Evolutionary conservation across 2,113 vertebrate species (phyloP).

Genomic region (Bujurquina vittata): DNA sequence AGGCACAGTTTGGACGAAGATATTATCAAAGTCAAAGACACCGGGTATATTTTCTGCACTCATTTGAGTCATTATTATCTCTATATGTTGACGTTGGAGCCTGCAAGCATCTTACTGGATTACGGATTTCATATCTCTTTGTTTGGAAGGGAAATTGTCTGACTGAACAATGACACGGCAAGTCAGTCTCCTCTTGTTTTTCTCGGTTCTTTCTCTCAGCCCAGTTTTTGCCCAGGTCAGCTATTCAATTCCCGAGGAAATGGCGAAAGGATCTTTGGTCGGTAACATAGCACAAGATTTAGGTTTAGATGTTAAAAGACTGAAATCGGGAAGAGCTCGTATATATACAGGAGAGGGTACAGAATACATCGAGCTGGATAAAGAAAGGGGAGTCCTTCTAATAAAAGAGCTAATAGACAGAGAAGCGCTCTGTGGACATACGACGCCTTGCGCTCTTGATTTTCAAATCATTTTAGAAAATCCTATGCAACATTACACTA

Average conservation of each 20-base stretch:
- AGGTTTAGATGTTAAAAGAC: conserved; percentile 69
- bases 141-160: background rate
- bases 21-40: background rate
- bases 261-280: conserved; percentile 77
- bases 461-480: conserved; percentile 71
- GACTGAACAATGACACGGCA: conserved; percentile 65
- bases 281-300: conserved; percentile 80
- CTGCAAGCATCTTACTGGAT: background rate
- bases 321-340: conserved; percentile 70
- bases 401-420: conserved; percentile 76
- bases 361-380: conserved; percentile 76
- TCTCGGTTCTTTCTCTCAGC: conserved; percentile 30
- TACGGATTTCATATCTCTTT: background rate
- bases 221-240: conserved; percentile 63
- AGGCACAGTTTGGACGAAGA: background rate
- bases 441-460: conserved; percentile 68
- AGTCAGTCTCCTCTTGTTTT: conserved; percentile 54
- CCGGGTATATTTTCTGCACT: no score
- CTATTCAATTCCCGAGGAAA: conserved; percentile 81
- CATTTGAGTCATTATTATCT: background rate
- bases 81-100: background rate
- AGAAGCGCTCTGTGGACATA: conserved; percentile 79
- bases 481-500: conserved; percentile 62
- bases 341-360: conserved; percentile 72
- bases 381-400: conserved; percentile 66